These are phyloP conservation scores for Coenonympha arcania DNA, from an alignment of 2,888 invertebrate genomes.

Conservation along the genomic window DNA sequence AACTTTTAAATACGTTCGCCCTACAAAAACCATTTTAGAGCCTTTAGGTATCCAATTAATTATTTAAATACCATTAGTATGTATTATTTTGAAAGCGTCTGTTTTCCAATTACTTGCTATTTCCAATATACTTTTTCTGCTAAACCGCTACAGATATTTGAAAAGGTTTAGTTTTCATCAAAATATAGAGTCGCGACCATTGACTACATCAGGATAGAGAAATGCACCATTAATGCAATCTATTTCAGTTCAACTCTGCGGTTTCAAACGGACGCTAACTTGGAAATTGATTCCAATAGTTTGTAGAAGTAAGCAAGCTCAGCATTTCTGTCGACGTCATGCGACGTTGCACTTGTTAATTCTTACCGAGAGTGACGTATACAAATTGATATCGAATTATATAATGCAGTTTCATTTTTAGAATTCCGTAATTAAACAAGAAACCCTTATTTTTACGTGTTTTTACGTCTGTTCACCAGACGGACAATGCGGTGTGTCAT, in stretches of 20 bases:
- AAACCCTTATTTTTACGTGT: no score
- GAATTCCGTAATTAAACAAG: neutral
- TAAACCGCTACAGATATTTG: no score
- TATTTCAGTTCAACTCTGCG: slow-evolving; percentile 32
- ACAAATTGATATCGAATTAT: slow-evolving; percentile 2
- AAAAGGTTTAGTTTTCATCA: neutral
- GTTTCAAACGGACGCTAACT: slow-evolving; percentile 32
- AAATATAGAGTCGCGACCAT: neutral
- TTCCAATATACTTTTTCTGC: no score
- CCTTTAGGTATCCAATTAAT: slow-evolving; percentile 10
- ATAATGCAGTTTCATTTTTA: neutral
- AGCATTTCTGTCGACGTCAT: slow-evolving; percentile 27
- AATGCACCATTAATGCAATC: slow-evolving; percentile 33
- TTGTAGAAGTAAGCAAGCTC: slow-evolving; percentile 30
- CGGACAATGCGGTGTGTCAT: no score
- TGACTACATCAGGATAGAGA: slow-evolving; percentile 23
- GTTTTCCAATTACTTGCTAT: no score
- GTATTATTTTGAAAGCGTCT: no score
- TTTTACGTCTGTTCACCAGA: no score
- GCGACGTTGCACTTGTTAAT: slow-evolving; percentile 25
- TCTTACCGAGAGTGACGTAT: slow-evolving; percentile 8
- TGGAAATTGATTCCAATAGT: slow-evolving; percentile 35
- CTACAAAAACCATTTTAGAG: slow-evolving; percentile 30
- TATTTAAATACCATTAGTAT: neutral
- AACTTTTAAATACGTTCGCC: slow-evolving; percentile 55